Evolutionary conservation across 2,797 vertebrate genomes (phyloP).

Genomic region (Neosalanx taihuensis): DNA sequence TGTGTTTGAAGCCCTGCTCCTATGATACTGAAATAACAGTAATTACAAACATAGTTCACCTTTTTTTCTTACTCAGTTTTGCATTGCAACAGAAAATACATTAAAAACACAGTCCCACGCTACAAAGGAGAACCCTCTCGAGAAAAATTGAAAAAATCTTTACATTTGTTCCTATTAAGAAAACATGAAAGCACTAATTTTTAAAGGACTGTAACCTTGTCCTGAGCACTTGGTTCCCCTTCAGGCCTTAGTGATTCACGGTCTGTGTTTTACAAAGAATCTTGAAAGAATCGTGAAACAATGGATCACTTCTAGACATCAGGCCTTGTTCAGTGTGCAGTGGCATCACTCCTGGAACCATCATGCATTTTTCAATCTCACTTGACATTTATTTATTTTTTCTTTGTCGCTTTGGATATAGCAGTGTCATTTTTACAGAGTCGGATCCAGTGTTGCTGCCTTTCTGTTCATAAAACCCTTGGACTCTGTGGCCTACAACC

Average conservation of each 20-base stretch:
- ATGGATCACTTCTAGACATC: constrained; percentile 45
- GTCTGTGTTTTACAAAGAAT: constrained; percentile 40
- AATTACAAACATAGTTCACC: constrained; percentile 44
- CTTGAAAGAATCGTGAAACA: constrained; percentile 38
- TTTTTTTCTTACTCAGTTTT: constrained; percentile 31
- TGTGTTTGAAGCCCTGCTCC: constrained; percentile 58
- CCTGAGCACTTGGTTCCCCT: constrained; percentile 82
- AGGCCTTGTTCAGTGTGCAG: constrained; percentile 33
- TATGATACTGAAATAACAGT: constrained; percentile 67
- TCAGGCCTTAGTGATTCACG: constrained; percentile 65
- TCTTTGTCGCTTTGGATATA: constrained; percentile 18
- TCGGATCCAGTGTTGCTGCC: constrained; percentile 56
- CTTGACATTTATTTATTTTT: constrained; percentile 1
- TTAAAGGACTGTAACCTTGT: constrained; percentile 67
- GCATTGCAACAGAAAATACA: constrained; percentile 49
- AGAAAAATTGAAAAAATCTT: constrained; percentile 26
- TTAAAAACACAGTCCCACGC: constrained; percentile 31
- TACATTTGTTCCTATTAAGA: constrained; percentile 32
- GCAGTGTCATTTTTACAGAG: constrained; percentile 24
- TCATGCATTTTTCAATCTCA: constrained; percentile 16
- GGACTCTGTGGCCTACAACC: constrained; percentile 61
- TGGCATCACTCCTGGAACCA: constrained; percentile 32
- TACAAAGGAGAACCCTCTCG: constrained; percentile 39
- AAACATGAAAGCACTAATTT: constrained; percentile 66
- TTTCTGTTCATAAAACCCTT: constrained; percentile 51